Conservation (phyloP, 2,888 invertebrate genomes). For the Dicranocentrus wangi region DNA sequence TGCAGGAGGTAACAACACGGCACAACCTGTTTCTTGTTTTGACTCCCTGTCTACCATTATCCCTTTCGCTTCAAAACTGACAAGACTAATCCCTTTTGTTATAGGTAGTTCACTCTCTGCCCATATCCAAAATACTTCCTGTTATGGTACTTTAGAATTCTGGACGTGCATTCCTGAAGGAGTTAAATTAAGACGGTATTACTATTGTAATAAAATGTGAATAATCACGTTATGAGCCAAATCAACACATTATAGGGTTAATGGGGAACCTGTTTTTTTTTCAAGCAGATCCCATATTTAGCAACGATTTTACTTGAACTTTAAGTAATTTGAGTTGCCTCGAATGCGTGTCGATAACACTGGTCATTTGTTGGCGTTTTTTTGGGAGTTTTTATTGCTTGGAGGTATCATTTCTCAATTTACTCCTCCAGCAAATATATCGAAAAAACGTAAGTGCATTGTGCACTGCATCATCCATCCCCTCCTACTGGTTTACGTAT, state of each 20-base stretch:
- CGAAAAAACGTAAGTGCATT: too few relatives aligned
- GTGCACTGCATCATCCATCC: too few relatives aligned
- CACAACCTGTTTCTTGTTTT: too few relatives aligned
- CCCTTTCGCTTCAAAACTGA: not conserved
- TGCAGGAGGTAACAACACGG: too few relatives aligned
- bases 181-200: not conserved
- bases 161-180: not conserved
- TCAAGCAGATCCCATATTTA: too few relatives aligned
- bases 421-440: too few relatives aligned
- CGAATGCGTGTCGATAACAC: too few relatives aligned
- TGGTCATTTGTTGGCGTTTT: not conserved
- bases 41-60: not conserved
- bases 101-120: not conserved
- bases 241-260: not conserved
- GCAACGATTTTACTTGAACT: too few relatives aligned
- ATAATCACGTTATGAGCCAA: not conserved
- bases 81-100: not conserved
- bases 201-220: not conserved
- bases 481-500: too few relatives aligned
- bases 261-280: not conserved
- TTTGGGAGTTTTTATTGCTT: not conserved
- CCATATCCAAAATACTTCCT: not conserved
- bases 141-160: too few relatives aligned
- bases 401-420: too few relatives aligned
- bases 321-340: too few relatives aligned